phyloP scores from a whole-genome alignment of 2,888 invertebrate species.

The Cyclophora punctaria region DNA sequence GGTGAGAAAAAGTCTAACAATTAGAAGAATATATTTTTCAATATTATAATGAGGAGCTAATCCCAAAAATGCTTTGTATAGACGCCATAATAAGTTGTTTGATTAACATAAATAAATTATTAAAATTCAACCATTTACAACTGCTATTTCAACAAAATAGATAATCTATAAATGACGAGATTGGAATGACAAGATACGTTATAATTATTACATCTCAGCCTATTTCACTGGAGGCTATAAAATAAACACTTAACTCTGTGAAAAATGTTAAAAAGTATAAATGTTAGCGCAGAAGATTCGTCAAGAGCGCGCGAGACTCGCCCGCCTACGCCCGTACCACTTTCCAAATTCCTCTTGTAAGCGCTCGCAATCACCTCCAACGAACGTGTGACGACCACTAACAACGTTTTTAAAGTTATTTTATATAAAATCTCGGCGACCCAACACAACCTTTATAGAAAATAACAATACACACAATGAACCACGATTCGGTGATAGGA shows the following conservation, averaged over 20 bases:
- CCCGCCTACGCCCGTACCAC: slow-evolving; percentile 70
- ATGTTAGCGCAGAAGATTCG: slow-evolving; percentile 64
- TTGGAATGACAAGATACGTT: slow-evolving; percentile 4
- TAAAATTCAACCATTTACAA: background rate
- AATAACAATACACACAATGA: slow-evolving; percentile 17
- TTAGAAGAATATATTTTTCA: no score
- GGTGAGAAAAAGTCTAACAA: no score
- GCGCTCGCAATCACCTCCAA: slow-evolving; percentile 64
- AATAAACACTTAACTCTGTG: slow-evolving; percentile 36
- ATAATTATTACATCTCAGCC: slow-evolving; percentile 5
- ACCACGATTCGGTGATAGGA: slow-evolving; percentile 20
- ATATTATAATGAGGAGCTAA: no score
- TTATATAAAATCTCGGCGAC: slow-evolving; percentile 30
- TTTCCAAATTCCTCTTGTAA: slow-evolving; percentile 73
- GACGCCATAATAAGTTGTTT: background rate
- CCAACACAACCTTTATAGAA: slow-evolving; percentile 12
- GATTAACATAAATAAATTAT: background rate
- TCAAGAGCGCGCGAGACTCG: slow-evolving; percentile 62
- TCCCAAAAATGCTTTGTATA: no score
- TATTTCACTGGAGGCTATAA: slow-evolving; percentile 22
- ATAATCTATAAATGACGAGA: slow-evolving; percentile 6
- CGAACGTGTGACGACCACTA: slow-evolving; percentile 45
- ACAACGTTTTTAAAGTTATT: slow-evolving; percentile 38
- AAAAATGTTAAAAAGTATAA: slow-evolving; percentile 62
- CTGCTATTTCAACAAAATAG: background rate